These are phyloP conservation scores for Syngnathus floridae DNA, from an alignment of 2,113 vertebrate genomes.

Conservation along the genomic window DNA sequence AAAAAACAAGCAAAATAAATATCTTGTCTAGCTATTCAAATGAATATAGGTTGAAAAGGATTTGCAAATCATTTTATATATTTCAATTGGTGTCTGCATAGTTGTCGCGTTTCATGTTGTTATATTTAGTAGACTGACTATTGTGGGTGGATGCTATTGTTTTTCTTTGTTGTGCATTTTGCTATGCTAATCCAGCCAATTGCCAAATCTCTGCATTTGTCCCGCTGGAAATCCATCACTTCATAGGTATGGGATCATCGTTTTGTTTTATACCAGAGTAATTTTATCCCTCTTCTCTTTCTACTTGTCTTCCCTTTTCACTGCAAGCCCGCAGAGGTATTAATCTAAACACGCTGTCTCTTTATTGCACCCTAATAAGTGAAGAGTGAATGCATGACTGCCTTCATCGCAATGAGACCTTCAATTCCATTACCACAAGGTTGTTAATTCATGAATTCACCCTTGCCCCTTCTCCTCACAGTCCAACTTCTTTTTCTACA, in stretches of 20 bases:
- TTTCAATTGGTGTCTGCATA: background rate
- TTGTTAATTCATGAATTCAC: constrained; percentile 67
- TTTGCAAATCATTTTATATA: no score
- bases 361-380: constrained; percentile 61
- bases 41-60: no score
- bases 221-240: constrained; percentile 44
- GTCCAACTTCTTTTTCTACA: constrained; percentile 34
- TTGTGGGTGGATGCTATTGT: constrained; percentile 58
- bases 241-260: constrained; percentile 50
- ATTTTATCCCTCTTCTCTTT: constrained; percentile 35
- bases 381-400: constrained; percentile 64
- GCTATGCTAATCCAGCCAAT: constrained; percentile 46
- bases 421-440: constrained; percentile 60
- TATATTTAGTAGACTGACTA: constrained; percentile 56
- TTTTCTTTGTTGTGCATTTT: constrained; percentile 37
- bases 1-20: no score
- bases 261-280: constrained; percentile 35
- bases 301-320: constrained; percentile 29
- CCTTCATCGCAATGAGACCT: constrained; percentile 62
- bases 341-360: constrained; percentile 63
- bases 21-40: no score
- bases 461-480: constrained; percentile 25
- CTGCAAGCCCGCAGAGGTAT: constrained; percentile 38
- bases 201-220: constrained; percentile 50
- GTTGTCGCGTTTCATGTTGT: constrained; percentile 20